Base-by-base conservation (phyloP, 2,113 vertebrate genomes). In the Ictalurus furcatus region DNA sequence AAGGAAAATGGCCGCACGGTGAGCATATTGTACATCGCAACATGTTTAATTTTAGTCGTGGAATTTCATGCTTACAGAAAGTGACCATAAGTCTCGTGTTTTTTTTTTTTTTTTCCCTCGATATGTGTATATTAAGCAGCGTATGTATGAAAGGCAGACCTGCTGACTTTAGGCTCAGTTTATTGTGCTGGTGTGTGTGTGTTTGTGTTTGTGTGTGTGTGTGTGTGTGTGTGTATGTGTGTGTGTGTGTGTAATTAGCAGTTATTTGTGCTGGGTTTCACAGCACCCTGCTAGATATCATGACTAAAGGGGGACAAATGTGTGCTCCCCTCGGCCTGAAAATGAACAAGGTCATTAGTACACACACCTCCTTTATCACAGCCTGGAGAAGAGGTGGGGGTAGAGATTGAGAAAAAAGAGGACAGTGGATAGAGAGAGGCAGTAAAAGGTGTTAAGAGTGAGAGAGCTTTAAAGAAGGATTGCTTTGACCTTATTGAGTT, bases 321-420 rank as follows among this genome's bases (percentile, higher is more conserved):
- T 30, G 37, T 14, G 30, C 85, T 87, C 88, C 87, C 84, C 21
- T 83, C 40, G 52, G 85, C 69, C 59, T 86, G 71, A 8, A 71
- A 90, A 89, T 90, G 23, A 87, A 90, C 79, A 89, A 87, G 58
- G 48, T 37, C 52, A 86, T 90, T 90, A 86, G 84, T 37, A 30
- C 65, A 67, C 82, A 30, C 82, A 40, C 37, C 56, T 48, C 48
- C 65, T 73, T 14, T 58, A 63, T 28, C 61, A 82, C 52, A 79
- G 67, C n/a, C 34, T 28, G 34, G 28, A 44, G 34, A 54, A 73
- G 54, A 61, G 59, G 34, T 37, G 7, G 17, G 52, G 44, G 23
- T 6, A 85, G 3, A 40, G 30, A 54, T 30, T 28, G 5, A 78
- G 12, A 16, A 11, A 37, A 25, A 44, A 40, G 34, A 11, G 28